A percentile compares a stretch with the other conserved stretches of the same genome.
These are phyloP conservation scores for Taphrorychus bicolor DNA, from an alignment of 2,888 invertebrate species.

Conservation along the genomic window DNA sequence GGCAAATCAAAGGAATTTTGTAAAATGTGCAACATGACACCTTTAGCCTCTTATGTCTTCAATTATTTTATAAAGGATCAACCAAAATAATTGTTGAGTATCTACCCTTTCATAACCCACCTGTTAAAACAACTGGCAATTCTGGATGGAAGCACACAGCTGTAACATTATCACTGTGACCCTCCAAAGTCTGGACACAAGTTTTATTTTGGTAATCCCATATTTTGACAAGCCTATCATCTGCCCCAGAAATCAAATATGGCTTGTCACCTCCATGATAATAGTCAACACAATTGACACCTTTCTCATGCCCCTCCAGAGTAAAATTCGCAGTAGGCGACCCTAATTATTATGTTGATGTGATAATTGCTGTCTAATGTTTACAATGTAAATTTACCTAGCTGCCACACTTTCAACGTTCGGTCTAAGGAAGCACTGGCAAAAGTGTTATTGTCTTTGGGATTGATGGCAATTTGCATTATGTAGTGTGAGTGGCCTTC, in stretches of 20 bases:
- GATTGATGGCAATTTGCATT: constrained; percentile 99
- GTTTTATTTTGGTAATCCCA: constrained; percentile 99
- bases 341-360: constrained; percentile 63
- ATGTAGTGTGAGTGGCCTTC: constrained; percentile 99
- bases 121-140: constrained; percentile 80
- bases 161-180: constrained; percentile 96
- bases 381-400: constrained; percentile 58
- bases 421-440: constrained; percentile 98
- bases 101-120: constrained; percentile 1
- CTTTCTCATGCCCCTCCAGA: constrained; percentile 97
- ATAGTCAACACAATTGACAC: constrained; percentile 99
- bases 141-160: constrained; percentile 98
- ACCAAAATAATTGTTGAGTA: neutral
- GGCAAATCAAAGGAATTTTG: too few species aligned
- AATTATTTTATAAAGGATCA: too few species aligned
- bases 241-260: constrained; percentile 97
- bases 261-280: constrained; percentile 98
- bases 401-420: constrained; percentile 97
- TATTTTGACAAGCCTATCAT: constrained; percentile 96
- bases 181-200: constrained; percentile 97
- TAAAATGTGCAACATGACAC: too few species aligned
- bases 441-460: constrained; percentile 99
- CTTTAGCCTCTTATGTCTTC: too few species aligned
- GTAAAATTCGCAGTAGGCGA: constrained; percentile 98
- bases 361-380: neutral